Evolutionary conservation across 1,140 invertebrate genomes (phyloP).

Genomic region (Dendrolimus punctatus): DNA sequence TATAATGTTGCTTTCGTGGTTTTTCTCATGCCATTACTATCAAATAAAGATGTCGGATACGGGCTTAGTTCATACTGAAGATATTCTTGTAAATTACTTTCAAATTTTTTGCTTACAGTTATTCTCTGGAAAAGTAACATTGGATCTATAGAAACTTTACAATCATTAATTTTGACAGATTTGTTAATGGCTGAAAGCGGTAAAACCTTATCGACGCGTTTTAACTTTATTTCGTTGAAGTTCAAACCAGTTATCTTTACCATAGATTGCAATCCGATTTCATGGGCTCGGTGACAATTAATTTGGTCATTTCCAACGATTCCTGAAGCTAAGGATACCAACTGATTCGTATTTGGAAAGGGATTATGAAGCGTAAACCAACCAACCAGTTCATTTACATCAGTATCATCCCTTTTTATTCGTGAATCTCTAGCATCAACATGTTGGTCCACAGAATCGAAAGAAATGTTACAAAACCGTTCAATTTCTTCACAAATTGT

Average conservation of each 20-base stretch:
- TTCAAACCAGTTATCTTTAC: slow-evolving; percentile 21
- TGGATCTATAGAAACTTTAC: slow-evolving; percentile 40
- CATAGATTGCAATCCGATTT: slow-evolving; percentile 28
- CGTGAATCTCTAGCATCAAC: slow-evolving; percentile 37
- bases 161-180: slow-evolving; percentile 28
- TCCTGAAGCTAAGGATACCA: slow-evolving; percentile 36
- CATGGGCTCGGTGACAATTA: slow-evolving; percentile 28
- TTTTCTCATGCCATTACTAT: slow-evolving; percentile 53
- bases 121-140: slow-evolving; percentile 53
- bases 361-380: slow-evolving; percentile 29
- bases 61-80: slow-evolving; percentile 51
- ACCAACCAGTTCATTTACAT: slow-evolving; percentile 14
- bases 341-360: slow-evolving; percentile 27
- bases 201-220: slow-evolving; percentile 24
- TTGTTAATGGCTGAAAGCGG: slow-evolving; percentile 28
- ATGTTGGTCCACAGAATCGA: slow-evolving; percentile 36
- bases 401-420: slow-evolving; percentile 28
- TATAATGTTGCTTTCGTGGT: slow-evolving; percentile 43
- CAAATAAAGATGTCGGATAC: slow-evolving; percentile 50
- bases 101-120: slow-evolving; percentile 33
- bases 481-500: slow-evolving; percentile 33
- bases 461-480: slow-evolving; percentile 29
- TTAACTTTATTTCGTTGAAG: slow-evolving; percentile 37
- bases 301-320: slow-evolving; percentile 25
- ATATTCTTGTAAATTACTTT: slow-evolving; percentile 41